Evolutionary conservation across 2,113 vertebrate genomes (phyloP).

Genomic region (Centrocercus urophasianus): DNA sequence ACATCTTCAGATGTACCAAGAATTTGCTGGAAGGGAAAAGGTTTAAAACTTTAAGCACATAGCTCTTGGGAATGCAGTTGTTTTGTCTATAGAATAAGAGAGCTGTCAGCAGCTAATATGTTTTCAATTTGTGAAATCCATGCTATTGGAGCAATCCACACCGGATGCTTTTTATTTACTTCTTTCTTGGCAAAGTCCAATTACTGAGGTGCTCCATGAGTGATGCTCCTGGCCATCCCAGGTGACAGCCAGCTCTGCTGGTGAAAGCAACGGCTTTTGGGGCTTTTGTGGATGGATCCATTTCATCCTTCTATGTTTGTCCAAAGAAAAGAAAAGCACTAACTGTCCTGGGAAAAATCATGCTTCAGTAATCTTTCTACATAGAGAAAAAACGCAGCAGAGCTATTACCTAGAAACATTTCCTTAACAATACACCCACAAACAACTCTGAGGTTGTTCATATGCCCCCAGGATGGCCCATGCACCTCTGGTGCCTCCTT

Average conservation of each 20-base stretch:
- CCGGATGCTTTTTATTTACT: slow-evolving; percentile 49
- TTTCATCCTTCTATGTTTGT: slow-evolving; percentile 22
- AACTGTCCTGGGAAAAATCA: background rate
- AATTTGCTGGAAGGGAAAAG: slow-evolving; percentile 2
- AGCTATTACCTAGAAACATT: slow-evolving; percentile 4
- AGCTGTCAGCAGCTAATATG: slow-evolving; percentile 52
- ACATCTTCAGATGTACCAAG: background rate
- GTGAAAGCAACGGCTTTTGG: slow-evolving; percentile 48
- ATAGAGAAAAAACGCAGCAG: background rate
- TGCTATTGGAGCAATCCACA: slow-evolving; percentile 40
- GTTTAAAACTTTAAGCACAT: background rate
- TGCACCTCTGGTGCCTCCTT: background rate
- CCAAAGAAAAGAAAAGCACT: background rate
- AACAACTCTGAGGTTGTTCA: background rate
- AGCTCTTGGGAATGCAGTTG: slow-evolving; percentile 16
- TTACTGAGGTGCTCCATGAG: slow-evolving; percentile 59
- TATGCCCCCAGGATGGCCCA: background rate
- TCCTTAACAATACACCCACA: background rate
- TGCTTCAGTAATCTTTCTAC: background rate
- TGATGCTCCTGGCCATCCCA: slow-evolving; percentile 67
- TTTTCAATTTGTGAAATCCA: slow-evolving; percentile 66
- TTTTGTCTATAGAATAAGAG: slow-evolving; percentile 60
- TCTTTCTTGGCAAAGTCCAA: slow-evolving; percentile 51
- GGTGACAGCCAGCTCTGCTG: slow-evolving; percentile 60
- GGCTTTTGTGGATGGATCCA: slow-evolving; percentile 47